Conservation (phyloP, 1,140 invertebrate species). For the Meloidogyne exigua region DNA sequence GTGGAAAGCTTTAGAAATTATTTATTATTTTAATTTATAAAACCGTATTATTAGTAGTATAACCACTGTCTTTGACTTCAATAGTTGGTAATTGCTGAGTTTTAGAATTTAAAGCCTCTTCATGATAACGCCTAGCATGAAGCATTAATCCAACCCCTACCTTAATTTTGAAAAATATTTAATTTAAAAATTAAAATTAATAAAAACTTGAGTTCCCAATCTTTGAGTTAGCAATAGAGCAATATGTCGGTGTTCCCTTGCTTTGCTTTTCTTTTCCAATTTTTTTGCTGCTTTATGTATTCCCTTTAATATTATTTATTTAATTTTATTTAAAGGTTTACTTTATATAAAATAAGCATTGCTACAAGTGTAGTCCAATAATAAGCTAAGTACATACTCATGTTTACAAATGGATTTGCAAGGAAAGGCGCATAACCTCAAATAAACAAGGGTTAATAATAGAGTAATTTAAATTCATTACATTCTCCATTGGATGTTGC, state of each 20-base stretch:
- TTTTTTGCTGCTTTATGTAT: slow-evolving; percentile 64
- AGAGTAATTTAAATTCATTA: too few relatives aligned
- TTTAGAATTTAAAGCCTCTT: slow-evolving; percentile 8
- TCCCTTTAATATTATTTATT: slow-evolving; percentile 47
- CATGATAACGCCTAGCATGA: slow-evolving; percentile 41
- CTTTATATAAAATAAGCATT: slow-evolving; percentile 63
- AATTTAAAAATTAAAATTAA: not conserved
- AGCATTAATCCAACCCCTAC: slow-evolving; percentile 62
- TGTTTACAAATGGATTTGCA: slow-evolving; percentile 63
- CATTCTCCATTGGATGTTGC: slow-evolving; percentile 56
- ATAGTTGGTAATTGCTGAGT: slow-evolving; percentile 27
- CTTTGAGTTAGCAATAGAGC: slow-evolving; percentile 59
- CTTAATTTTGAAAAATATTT: slow-evolving; percentile 39
- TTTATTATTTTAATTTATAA: slow-evolving; percentile 6
- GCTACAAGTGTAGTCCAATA: slow-evolving; percentile 63
- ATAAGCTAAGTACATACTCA: slow-evolving; percentile 63
- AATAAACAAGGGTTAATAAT: too few relatives aligned
- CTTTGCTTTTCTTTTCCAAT: slow-evolving; percentile 61
- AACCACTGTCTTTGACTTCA: slow-evolving; percentile 46
- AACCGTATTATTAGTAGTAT: slow-evolving; percentile 42
- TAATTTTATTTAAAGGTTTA: slow-evolving; percentile 21
- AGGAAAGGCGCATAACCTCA: slow-evolving; percentile 61
- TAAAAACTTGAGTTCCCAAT: slow-evolving; percentile 60
- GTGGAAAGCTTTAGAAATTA: slow-evolving; percentile 11
- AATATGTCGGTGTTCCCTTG: slow-evolving; percentile 63